Conservation (phyloP, 2,797 vertebrate genomes). For the Mycteria americana region DNA sequence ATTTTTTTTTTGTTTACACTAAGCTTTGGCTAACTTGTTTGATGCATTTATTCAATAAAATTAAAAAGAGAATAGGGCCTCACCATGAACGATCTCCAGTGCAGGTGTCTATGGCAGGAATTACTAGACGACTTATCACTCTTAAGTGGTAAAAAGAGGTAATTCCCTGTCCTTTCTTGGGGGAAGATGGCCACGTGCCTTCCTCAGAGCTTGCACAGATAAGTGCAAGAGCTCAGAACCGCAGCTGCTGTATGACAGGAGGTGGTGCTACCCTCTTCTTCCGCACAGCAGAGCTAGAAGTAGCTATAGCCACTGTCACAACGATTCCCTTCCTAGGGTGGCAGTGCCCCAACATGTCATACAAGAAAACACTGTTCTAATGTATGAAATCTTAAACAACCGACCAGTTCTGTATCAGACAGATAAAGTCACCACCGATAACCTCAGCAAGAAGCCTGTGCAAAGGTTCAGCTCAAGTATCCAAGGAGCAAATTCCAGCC, state of each 20-base stretch:
- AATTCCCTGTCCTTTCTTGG: not conserved
- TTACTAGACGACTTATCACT: not conserved
- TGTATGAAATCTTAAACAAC: not conserved
- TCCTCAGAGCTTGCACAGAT: not conserved
- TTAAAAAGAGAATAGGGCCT: not conserved
- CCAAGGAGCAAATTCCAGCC: not conserved
- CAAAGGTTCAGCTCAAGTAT: not conserved
- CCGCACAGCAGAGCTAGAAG: not conserved
- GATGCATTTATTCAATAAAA: not conserved
- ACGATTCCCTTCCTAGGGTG: not conserved
- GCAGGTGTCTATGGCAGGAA: not conserved
- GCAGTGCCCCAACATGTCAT: not conserved
- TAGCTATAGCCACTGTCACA: not conserved
- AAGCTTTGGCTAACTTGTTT: not conserved
- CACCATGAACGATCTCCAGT: not conserved
- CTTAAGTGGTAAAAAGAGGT: not conserved
- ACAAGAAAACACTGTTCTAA: not conserved
- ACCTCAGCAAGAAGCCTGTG: not conserved
- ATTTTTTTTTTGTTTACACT: not conserved
- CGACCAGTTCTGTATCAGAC: not conserved
- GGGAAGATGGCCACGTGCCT: not conserved
- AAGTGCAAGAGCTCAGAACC: not conserved
- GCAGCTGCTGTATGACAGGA: not conserved
- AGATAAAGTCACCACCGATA: not conserved
- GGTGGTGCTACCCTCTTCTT: not conserved